Evolutionary conservation across 1,140 invertebrate genomes (phyloP), one percentile per base, ranked within the genome.

Genomic region (Planococcus citri): DNA sequence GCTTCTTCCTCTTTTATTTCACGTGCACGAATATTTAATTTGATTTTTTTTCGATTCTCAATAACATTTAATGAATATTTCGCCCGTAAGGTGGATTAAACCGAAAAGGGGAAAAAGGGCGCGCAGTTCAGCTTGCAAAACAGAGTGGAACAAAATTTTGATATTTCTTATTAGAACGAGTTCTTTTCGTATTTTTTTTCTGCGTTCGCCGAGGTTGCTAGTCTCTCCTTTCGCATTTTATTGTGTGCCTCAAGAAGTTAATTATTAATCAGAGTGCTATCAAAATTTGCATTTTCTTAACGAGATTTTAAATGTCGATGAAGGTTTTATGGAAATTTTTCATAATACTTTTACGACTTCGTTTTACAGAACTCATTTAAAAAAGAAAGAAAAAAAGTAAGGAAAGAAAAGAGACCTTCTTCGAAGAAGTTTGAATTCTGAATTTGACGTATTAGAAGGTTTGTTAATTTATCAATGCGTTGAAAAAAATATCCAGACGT

Each of bases 31-130:
- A 51, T 51, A 51, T 51, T 51, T 51, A 51, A 51, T 51, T 51
- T 51, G 6, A n/a, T 51, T 20, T 51, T 14, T 51, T 4, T 12
- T 33, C 29, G n/a, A 51, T 9, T 51, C 41, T 51, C 41, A 51
- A 51, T 51, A 51, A 51, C 41, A 33, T 51, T 51, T 51, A 51
- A 51, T 51, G 41, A 51, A 51, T 51, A 51, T 51, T 51, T 51
- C 41, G 41, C 41, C 41, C n/a, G 10, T 51, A 51, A 17, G 41
- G 17, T 14, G 41, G 17, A 51, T 17, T 17, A 14, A 51, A 3
- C 2, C 41, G 41, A 51, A 51, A 51, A 51, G 12, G 41, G 17
- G 3, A 17, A 20, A 51, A 51, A 17, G n/a, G n/a, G n/a, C n/a
- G n/a, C n/a, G n/a, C n/a, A 51, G 2, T 51, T 17, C 6, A 20